Base-by-base conservation (phyloP, 2,888 invertebrate species). In the Shargacucullia verbasci region DNA sequence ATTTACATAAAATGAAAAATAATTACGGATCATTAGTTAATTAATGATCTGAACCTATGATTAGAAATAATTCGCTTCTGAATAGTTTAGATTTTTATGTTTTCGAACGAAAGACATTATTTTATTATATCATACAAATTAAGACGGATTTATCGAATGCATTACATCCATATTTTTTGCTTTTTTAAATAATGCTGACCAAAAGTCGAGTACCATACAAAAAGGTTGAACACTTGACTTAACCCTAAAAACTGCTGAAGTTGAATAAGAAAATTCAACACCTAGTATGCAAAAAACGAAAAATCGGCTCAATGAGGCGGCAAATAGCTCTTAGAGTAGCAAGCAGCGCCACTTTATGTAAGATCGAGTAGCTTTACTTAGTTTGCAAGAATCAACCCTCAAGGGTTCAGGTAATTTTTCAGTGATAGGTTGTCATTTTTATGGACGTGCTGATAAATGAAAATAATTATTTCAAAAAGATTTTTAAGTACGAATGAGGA, bases 261-360 rank as follows among this genome's bases (percentile, higher is more conserved):
- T 48, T 15, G n/a, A 31, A 6, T 35, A 12, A 39, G 44, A 41
- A 48, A 50, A 50, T 43, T 58, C 46, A 38, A 43, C 15, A 48
- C 20, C 41, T 49, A 49, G 34, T 43, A 60, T 65, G 66, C 60
- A 60, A 54, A 59, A 68, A 52, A 27, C 35, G 29, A 58, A 37
- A 34, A 40, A 49, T 40, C 13, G 35, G 40, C 14, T 43, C 66
- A 48, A 48, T 49, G 65, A 37, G 15, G 59, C 53, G 53, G 40
- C 10, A 70, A 70, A 70, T 59, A n/a, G 12, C 27, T 48, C 40
- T 59, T 59, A 31, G 54, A 50, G 14, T 40, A 27, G 39, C 40
- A 37, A 46, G 44, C 37, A 37, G 8, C 31, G 13, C 33, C 39
- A 62, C 31, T 46, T 12, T 12, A 13, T 12, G 33, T 11, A 5